These are phyloP conservation scores for Uropsilus gracilis DNA, from an alignment of 2,113 vertebrate genomes.

Conservation along the genomic window DNA sequence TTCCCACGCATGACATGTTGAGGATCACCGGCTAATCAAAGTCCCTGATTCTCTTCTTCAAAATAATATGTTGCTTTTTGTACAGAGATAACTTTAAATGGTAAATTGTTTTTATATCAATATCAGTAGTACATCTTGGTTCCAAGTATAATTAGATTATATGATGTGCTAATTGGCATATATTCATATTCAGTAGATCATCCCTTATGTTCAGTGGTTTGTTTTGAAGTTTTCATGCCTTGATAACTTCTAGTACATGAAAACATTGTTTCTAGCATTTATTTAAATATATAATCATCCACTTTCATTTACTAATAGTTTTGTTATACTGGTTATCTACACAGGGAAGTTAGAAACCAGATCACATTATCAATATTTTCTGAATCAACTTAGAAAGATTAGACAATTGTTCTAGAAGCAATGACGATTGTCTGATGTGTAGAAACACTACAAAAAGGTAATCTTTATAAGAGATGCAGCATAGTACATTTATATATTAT, in stretches of 20 bases:
- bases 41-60: neutral
- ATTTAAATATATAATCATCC: neutral
- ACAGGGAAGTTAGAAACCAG: neutral
- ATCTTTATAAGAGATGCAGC: neutral
- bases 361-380: neutral
- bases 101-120: conserved; percentile 48
- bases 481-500: neutral
- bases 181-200: neutral
- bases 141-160: conserved; percentile 65
- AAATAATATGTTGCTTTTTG: neutral
- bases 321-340: neutral
- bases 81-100: neutral
- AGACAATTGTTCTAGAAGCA: neutral
- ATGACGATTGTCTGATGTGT: neutral
- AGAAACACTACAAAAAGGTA: neutral
- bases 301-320: neutral
- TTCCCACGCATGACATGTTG: rapidly evolving
- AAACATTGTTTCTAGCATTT: neutral
- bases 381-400: neutral
- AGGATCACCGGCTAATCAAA: neutral
- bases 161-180: neutral
- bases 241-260: neutral
- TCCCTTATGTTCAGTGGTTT: neutral
- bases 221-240: neutral
- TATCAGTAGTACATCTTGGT: neutral